These are phyloP conservation scores for Chiloscyllium punctatum DNA, from an alignment of 2,797 vertebrate species.

Conservation along the genomic window DNA sequence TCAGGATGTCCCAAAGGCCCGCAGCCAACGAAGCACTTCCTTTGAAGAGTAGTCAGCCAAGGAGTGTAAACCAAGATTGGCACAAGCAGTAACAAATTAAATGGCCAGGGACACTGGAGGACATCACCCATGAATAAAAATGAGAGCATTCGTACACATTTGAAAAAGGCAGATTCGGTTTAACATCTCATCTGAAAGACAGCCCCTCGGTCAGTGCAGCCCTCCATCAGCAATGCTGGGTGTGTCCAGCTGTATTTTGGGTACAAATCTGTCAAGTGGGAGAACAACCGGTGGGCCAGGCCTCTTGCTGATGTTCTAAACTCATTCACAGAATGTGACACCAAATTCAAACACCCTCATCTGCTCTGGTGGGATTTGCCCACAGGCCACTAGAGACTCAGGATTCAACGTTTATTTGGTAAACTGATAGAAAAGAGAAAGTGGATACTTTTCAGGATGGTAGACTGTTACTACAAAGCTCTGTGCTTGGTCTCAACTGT, in stretches of 20 bases:
- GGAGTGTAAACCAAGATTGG: background rate
- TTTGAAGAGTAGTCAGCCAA: too few species aligned
- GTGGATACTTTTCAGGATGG: too few species aligned
- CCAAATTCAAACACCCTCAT: too few species aligned
- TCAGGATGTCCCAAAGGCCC: background rate
- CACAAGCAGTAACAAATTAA: background rate
- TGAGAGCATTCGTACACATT: too few species aligned
- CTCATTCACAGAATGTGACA: too few species aligned
- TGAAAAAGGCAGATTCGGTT: background rate
- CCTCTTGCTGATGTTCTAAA: too few species aligned
- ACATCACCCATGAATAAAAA: background rate
- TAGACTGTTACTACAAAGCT: too few species aligned
- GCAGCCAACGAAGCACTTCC: background rate
- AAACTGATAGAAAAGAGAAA: too few species aligned
- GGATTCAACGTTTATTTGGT: too few species aligned
- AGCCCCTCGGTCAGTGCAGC: background rate
- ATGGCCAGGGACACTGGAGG: background rate
- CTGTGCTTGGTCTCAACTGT: too few species aligned
- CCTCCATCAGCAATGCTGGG: background rate
- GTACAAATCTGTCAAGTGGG: background rate
- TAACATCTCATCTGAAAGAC: background rate
- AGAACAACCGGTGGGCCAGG: background rate
- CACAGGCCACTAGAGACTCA: too few species aligned
- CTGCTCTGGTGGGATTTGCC: too few species aligned
- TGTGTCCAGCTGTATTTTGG: background rate